Base-by-base conservation (phyloP, 1,140 invertebrate genomes). In the Drosophila pseudoobscura region DNA sequence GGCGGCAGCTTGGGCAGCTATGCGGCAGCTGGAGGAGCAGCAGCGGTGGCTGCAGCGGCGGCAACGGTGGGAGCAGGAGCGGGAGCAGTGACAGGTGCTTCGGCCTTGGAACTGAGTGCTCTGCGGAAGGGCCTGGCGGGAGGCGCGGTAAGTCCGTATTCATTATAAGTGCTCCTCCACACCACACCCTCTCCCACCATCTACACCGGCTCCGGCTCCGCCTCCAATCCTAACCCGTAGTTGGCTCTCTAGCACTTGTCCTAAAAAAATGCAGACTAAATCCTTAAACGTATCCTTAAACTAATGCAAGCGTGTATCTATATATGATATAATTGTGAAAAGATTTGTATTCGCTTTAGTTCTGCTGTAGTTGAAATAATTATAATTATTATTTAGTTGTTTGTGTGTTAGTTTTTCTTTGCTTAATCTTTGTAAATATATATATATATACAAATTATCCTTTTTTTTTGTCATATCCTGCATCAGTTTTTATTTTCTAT, bases 131-230 rank as follows among this genome's bases (percentile, higher is more conserved):
- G 80, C 64, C 78, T 90, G 71, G 58, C 84, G 64, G 80, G 80
- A 84, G 84, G 79, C 74, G 84, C 84, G 84, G 84, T 89, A 88
- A 88, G 84, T 88, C 84, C 84, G 85, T 88, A 89, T 89, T 83
- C 84, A 84, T 70, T 84, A 70, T 88, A 88, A 87, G 78, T 77
- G 75, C 63, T 80, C 75, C 72, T 59, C 75, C 56, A 69, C 61
- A 60, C 75, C 56, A 69, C 61, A 60, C 41, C 64, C 75, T 72
- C 53, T 39, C 61, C 77, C 73, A 75, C 50, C 58, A 68, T 61
- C 35, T 39, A 39, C 35, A 39, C 35, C 35, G 35, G 11, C 35
- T 39, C 35, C 35, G 35, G 35, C 35, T 54, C 55, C 74, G 52
- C 68, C 54, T 68, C 58, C 70, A 78, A 75, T 56, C 77, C 62